Base-by-base conservation (phyloP, 1,140 invertebrate species). In the Drosophila kanapiae region DNA sequence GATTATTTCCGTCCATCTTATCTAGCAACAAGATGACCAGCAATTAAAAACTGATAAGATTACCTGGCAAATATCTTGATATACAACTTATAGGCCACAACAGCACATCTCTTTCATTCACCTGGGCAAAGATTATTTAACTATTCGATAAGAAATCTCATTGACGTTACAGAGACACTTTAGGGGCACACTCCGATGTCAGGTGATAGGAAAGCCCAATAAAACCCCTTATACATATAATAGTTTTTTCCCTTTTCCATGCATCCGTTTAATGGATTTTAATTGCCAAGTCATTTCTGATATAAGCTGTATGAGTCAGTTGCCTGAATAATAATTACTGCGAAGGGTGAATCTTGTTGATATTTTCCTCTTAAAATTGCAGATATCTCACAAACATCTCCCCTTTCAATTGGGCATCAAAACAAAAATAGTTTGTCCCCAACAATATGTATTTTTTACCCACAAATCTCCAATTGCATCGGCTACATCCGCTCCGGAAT, bases 381-480 rank as follows among this genome's bases (percentile, higher is more conserved):
- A 10, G 1, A 64, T 14, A 23, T 16, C 10, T 13, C 7, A n/a
- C 10, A 58, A n/a, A 2, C n/a, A 6, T 43, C 23, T 63, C 53
- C 5, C 10, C 14, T 61, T 60, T 14, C 14, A 3, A 5, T 7
- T 2, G 11, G 0, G 14, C 38, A 59, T 37, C 31, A 23, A 64
- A 65, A 33, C 13, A 68, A 49, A 51, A 40, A 48, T 42, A 65
- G 40, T 68, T 23, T 33, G 10, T 7, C 27, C 9, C 9, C 18
- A 33, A 42, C 11, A 35, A 45, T 62, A 33, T 43, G 23, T n/a
- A 27, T 4, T 9, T 58, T 68, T 85, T 86, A 85, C 78, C 78
- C 82, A 86, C 82, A 70, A 64, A 37, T 72, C 69, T 85, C 56
- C 58, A 60, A 61, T 85, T 86, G 63, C 78, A 57, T 48, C 54